Evolutionary conservation across 2,113 vertebrate species (phyloP).

Genomic region (Amblyornis subalaris): DNA sequence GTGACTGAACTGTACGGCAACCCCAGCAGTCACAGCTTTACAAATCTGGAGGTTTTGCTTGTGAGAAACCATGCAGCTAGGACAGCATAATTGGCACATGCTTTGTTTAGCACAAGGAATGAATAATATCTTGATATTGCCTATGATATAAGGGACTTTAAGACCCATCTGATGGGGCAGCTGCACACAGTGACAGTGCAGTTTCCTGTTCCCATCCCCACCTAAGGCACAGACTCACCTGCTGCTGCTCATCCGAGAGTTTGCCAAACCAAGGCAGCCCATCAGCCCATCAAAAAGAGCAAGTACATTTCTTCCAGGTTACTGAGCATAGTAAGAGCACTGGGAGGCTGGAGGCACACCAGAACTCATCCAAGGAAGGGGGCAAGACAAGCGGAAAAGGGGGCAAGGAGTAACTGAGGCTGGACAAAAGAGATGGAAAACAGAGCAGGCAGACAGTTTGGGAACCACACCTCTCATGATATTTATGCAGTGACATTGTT

Average conservation of each 20-base stretch:
- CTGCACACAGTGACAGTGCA: rapidly evolving
- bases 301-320: neutral
- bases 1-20: neutral
- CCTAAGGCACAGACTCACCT: rapidly evolving
- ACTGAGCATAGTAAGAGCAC: neutral
- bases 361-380: neutral
- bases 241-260: neutral
- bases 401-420: neutral
- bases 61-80: neutral
- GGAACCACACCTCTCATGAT: neutral
- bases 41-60: neutral
- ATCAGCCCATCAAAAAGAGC: neutral
- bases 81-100: neutral
- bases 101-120: neutral
- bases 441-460: neutral
- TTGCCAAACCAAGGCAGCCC: neutral
- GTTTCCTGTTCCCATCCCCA: neutral
- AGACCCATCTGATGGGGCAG: neutral
- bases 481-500: rapidly evolving
- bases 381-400: neutral
- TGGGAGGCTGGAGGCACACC: neutral
- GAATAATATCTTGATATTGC: neutral
- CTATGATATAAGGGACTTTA: neutral
- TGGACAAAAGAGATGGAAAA: neutral
- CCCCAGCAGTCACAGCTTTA: neutral